A percentile compares a stretch with the other conserved stretches of the same genome.
Evolutionary conservation across 1,140 invertebrate genomes (phyloP).

Genomic region (Coelopa frigida): DNA sequence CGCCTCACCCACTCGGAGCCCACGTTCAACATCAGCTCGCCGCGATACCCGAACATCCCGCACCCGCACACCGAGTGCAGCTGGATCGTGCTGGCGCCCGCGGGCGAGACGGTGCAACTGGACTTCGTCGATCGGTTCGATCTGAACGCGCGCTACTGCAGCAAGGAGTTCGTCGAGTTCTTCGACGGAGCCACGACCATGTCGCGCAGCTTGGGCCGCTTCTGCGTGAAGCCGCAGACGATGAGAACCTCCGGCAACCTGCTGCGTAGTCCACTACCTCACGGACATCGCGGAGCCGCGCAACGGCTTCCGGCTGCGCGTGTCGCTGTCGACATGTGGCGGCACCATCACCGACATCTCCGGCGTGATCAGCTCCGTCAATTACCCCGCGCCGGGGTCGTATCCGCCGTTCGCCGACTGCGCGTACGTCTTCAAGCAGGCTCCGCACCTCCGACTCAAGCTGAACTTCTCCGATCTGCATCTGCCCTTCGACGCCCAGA

Average conservation of each 20-base stretch:
- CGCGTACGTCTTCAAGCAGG: constrained; percentile 53
- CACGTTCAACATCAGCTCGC: constrained; percentile 55
- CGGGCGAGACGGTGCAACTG: constrained; percentile 61
- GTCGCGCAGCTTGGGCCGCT: constrained; percentile 54
- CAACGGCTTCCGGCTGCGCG: constrained; percentile 69
- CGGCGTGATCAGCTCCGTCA: constrained; percentile 50
- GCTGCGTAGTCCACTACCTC: constrained; percentile 65
- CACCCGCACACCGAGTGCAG: constrained; percentile 66
- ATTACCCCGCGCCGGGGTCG: constrained; percentile 48
- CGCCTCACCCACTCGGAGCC: constrained; percentile 36
- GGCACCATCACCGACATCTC: constrained; percentile 45
- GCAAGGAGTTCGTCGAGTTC: constrained; percentile 63
- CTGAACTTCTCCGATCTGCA: constrained; percentile 51
- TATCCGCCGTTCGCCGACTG: constrained; percentile 52
- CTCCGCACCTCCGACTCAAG: constrained; percentile 46
- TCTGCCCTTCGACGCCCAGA: constrained; percentile 33
- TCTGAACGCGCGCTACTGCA: constrained; percentile 52
- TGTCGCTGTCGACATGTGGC: constrained; percentile 58
- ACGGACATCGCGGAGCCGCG: constrained; percentile 60
- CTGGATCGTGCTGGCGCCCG: constrained; percentile 67
- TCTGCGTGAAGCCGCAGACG: constrained; percentile 56
- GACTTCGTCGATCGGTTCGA: constrained; percentile 70
- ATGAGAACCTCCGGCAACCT: constrained; percentile 49
- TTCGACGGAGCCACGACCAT: constrained; percentile 65
- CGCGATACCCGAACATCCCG: constrained; percentile 73